Evolutionary conservation across 1,140 invertebrate species (phyloP).

Genomic region (Zaprionus kolodkinae): DNA sequence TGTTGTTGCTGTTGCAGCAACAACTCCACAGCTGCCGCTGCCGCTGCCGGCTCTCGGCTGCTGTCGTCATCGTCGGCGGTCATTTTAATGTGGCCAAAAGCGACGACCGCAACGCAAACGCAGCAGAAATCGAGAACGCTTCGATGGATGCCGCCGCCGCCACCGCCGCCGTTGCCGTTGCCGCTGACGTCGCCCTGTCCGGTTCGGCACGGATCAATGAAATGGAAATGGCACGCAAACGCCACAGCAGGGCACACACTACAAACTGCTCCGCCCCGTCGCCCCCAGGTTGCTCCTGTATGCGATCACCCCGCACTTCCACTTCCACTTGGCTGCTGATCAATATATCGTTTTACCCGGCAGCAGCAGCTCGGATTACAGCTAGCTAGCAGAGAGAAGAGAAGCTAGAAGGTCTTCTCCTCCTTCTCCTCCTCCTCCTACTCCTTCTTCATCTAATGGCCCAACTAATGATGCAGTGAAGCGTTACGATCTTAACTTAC

Average conservation of each 20-base stretch:
- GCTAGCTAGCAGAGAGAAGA: not conserved
- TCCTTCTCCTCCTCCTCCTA: not conserved
- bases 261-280: conserved; percentile 2
- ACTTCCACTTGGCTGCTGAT: conserved; percentile 52
- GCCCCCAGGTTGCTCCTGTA: conserved; percentile 26
- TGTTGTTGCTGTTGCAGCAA: not conserved
- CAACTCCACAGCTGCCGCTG: conserved; percentile 45
- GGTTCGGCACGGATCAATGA: conserved; percentile 82
- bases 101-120: conserved; percentile 73
- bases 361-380: conserved; percentile 52
- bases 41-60: conserved; percentile 13
- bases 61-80: conserved; percentile 65
- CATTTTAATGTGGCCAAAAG: conserved; percentile 80
- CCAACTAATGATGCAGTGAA: conserved; percentile 46
- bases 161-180: too few relatives aligned
- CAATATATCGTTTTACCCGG: conserved; percentile 63
- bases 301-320: conserved; percentile 31
- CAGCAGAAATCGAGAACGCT: conserved; percentile 80
- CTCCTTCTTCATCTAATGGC: conserved; percentile 34
- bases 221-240: conserved; percentile 75
- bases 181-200: conserved; percentile 38
- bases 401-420: not conserved
- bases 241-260: conserved; percentile 34
- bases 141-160: conserved; percentile 69
- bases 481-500: conserved; percentile 86